Base-by-base conservation (phyloP, 2,113 vertebrate genomes). In the Coreoperca whiteheadi region DNA sequence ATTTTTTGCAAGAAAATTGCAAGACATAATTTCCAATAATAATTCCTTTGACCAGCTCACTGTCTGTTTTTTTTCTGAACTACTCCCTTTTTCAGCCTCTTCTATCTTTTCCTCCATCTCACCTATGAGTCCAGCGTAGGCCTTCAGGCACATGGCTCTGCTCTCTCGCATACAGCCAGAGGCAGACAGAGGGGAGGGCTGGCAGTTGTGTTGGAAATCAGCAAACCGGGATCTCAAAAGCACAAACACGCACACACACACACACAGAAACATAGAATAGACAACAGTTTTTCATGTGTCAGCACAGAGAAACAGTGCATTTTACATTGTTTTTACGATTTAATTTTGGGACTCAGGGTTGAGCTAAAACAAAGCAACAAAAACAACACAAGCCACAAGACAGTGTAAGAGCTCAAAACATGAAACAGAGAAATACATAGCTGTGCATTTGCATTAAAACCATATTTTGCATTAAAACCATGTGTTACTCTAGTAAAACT, bases 71-170 rank as follows among this genome's bases (percentile, higher is more conserved):
- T 54, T 75, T 51, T 68, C 2, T 54, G 2, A 85, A 57, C 43
- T 23, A 16, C 41, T 73, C 41, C 14, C 37, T 74, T 56, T 57
- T 73, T 79, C 56, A 68, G n/a, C 15, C 37, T 70, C 37, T 30
- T 77, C 25, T 53, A 39, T 64, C 2, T 74, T 56, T 85, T 53
- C 54, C 80, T 85, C 61, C 37, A 8, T 53, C 94, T 95, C 94
- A 98, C 98, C 98, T 85, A 99, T 96, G 85, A 99, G 97, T 88
- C 98, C 97, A 0, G 97, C 96, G 30, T 98, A 99, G 2, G 98
- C 97, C 94, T 96, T 95, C 71, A 98, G 95, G 66, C 98, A 99
- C 87, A 96, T 90, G 0, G 96, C 94, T 2, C 96, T 94, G 90
- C 96, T 97, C 28, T 96, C 97, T 32, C 79, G 83, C 82, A 90